A percentile compares a stretch with the other conserved stretches of the same genome.
Conservation (phyloP, 2,888 invertebrate species). For the Camptogramma bilineatum region DNA sequence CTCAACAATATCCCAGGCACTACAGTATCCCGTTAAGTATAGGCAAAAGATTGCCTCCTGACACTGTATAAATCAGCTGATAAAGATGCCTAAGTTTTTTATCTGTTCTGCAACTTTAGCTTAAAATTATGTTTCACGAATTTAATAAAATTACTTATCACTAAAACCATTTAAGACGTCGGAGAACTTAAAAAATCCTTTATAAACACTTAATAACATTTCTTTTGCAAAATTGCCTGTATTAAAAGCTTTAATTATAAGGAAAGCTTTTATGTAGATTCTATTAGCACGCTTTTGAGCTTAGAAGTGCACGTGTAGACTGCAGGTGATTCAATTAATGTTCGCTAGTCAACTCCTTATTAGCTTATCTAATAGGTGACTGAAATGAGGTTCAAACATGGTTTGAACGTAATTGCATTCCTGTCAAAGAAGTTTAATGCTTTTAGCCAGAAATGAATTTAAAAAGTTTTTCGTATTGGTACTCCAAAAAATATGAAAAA, state of each 20-base stretch:
- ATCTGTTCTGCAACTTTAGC: no score
- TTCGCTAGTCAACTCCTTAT: constrained; percentile 22
- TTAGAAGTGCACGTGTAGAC: constrained; percentile 33
- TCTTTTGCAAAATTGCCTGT: background rate
- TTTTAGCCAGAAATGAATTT: constrained; percentile 1
- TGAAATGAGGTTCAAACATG: constrained; percentile 18
- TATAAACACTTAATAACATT: no score
- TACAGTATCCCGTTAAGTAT: no score
- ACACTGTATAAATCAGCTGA: no score
- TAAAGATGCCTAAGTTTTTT: no score
- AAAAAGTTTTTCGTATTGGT: background rate
- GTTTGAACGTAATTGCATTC: constrained; percentile 19
- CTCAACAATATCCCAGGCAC: no score
- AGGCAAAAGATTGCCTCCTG: no score
- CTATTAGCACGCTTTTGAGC: constrained; percentile 39
- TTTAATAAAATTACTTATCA: no score
- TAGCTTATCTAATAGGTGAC: constrained; percentile 21
- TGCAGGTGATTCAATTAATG: constrained; percentile 33
- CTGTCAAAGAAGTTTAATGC: constrained; percentile 6
- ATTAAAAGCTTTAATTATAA: background rate
- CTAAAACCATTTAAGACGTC: no score
- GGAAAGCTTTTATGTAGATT: constrained; percentile 39
- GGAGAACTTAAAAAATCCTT: no score
- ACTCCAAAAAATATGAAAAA: background rate
- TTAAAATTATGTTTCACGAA: no score